phyloP scores from a whole-genome alignment of 2,888 invertebrate genomes.

The Pseudeuparius sepicola region DNA sequence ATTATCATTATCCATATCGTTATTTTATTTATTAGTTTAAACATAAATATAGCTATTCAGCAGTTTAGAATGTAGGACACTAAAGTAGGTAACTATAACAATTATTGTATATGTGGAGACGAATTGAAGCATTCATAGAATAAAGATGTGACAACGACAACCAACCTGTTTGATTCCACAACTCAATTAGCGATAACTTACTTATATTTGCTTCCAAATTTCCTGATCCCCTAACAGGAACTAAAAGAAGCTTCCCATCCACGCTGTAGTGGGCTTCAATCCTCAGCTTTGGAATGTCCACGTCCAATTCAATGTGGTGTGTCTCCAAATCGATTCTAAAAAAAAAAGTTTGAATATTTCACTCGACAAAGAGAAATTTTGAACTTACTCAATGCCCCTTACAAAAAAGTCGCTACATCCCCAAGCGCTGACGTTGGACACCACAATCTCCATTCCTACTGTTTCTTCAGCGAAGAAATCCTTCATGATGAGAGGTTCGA shows the following conservation, averaged over 20 bases:
- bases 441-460: conserved; percentile 38
- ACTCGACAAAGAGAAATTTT: not conserved
- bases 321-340: conserved; percentile 36
- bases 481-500: conserved; percentile 45
- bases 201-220: conserved; percentile 45
- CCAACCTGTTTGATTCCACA: no score
- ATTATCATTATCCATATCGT: no score
- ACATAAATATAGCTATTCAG: no score
- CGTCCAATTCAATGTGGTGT: conserved; percentile 35
- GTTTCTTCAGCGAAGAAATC: conserved; percentile 43
- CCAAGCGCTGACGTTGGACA: conserved; percentile 40
- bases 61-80: no score
- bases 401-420: conserved; percentile 46
- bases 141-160: no score
- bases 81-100: no score
- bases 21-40: no score
- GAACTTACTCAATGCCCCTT: conserved; percentile 41
- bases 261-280: conserved; percentile 44
- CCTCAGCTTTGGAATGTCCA: conserved; percentile 42
- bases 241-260: conserved; percentile 43
- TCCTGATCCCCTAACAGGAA: conserved; percentile 46
- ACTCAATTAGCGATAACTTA: no score
- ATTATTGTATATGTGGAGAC: no score
- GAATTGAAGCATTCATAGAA: no score
- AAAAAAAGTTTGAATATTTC: conserved; percentile 8